Evolutionary conservation across 2,797 vertebrate genomes (phyloP), one percentile per base, ranked within the genome.

Genomic region (Peromyscus eremicus): DNA sequence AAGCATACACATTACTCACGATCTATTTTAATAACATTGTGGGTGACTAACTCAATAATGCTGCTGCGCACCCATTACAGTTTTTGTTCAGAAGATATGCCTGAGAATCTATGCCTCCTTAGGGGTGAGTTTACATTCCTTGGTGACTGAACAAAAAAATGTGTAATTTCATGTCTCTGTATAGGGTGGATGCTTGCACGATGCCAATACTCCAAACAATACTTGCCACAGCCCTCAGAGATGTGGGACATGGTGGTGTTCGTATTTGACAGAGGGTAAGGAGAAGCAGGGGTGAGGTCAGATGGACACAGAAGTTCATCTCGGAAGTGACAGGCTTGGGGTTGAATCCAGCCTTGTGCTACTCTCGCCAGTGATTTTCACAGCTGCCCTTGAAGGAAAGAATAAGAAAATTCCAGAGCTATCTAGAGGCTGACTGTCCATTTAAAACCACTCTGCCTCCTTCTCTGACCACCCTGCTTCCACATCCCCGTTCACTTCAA

Each of bases 1-100:
- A 94, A 95, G 94, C 96, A 79, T 64, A 82, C 86, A 81, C 96
- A 91, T 95, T 95, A 97, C 83, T 98, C 94, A 81, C 75, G 85
- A 96, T 94, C 95, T 97, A 97, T 97, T 97, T 92, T 96, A 94
- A 97, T 94, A 96, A 97, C 94, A 75, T 96, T 96, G 95, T 92
- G 97, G 94, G 91, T 94, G 91, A 92, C 91, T 97, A 94, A 96
- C 73, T 97, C 96, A 80, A 92, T 95, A 92, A 95, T 60, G 86
- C 49, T 86, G 43, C 89, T 1, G 43, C 89, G 83, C n/a, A 82
- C 91, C 89, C 23, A 27, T 96, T 95, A 86, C 40, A 37, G 9
- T 87, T 96, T 96, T 97, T 84, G 27, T 93, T 83, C 75, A 81
- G 46, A 91, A 96, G 88, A 87, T 70, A 64, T 64, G 27, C 34